phyloP scores from a whole-genome alignment of 2,113 vertebrate species.

The Campylomormyrus numenius region DNA sequence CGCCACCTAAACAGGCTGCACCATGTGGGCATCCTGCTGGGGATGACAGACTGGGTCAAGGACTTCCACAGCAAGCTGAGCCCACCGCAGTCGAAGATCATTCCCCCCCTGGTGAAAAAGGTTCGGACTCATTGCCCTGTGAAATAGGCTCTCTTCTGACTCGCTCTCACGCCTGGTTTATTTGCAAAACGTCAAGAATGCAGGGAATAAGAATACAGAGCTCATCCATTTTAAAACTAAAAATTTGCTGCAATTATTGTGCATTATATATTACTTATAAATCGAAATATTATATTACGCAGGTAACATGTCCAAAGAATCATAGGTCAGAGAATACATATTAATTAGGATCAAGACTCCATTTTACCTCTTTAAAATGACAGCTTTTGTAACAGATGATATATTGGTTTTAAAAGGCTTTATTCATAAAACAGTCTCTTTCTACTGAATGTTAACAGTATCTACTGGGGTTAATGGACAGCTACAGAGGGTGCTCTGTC shows the following conservation, averaged over 20 bases:
- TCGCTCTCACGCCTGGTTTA: background rate
- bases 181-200: background rate
- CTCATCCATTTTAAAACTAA: background rate
- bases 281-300: background rate
- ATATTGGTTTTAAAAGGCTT: background rate
- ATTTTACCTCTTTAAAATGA: background rate
- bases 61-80: conserved; percentile 58
- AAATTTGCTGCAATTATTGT: background rate
- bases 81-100: conserved; percentile 19
- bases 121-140: background rate
- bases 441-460: background rate
- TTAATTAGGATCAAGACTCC: background rate
- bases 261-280: background rate
- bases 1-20: conserved; percentile 60
- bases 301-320: background rate
- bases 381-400: background rate
- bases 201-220: background rate
- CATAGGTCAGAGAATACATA: background rate
- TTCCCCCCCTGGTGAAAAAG: conserved; percentile 1
- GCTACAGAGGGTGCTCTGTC: background rate
- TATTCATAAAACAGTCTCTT: background rate
- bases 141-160: background rate
- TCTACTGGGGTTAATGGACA: background rate
- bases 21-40: conserved; percentile 60
- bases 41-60: conserved; percentile 63